Conservation (phyloP, 2,113 vertebrate genomes). For the Mugil cephalus region DNA sequence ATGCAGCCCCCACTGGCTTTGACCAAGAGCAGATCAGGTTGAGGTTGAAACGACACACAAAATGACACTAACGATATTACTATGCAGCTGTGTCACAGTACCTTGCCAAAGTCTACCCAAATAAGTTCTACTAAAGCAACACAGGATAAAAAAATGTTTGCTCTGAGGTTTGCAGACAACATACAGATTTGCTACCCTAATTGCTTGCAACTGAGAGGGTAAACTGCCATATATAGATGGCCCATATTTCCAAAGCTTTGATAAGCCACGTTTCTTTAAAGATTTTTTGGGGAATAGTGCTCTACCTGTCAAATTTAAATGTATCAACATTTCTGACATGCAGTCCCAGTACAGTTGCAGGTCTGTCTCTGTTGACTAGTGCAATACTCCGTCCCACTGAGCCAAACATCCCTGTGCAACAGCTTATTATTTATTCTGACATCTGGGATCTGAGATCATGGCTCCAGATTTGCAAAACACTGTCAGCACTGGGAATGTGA, state of each 20-base stretch:
- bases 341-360: constrained; percentile 1
- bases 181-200: constrained; percentile 23
- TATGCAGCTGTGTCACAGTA: constrained; percentile 4
- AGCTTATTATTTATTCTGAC: constrained; percentile 19
- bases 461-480: constrained; percentile 2
- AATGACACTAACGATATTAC: constrained; percentile 34
- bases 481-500: not conserved
- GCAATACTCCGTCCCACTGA: constrained; percentile 2
- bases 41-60: constrained; percentile 21
- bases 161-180: constrained; percentile 11
- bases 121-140: constrained; percentile 23
- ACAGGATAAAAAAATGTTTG: constrained; percentile 13
- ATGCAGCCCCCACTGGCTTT: constrained; percentile 15
- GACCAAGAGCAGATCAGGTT: not conserved
- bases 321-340: constrained; percentile 13
- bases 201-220: constrained; percentile 2
- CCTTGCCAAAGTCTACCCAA: constrained; percentile 31
- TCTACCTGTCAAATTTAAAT: constrained; percentile 25
- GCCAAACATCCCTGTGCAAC: constrained; percentile 3
- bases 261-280: constrained; percentile 15
- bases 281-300: not conserved
- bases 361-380: constrained; percentile 6
- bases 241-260: constrained; percentile 24
- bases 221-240: not conserved
- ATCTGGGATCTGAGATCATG: constrained; percentile 20